Evolutionary conservation across 1,140 invertebrate genomes (phyloP).

Genomic region (Latrodectus geometricus): DNA sequence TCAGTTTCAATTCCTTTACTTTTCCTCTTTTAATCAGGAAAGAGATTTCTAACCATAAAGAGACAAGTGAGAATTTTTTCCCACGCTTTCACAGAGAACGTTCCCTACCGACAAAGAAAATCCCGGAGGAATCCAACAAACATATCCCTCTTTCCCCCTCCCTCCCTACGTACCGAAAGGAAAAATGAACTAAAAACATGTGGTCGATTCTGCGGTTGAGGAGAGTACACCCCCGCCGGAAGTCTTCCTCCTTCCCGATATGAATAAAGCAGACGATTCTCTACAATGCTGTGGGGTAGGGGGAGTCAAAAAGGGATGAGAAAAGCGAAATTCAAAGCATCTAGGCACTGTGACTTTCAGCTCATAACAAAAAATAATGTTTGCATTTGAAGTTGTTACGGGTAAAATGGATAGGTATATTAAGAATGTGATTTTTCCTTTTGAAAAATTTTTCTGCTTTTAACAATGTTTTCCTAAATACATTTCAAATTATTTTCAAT

Average conservation of each 20-base stretch:
- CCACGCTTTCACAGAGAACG: conserved; percentile 23
- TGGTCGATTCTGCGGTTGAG: conserved; percentile 28
- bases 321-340: too few relatives aligned
- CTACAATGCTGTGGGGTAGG: not conserved
- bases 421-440: too few relatives aligned
- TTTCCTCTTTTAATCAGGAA: not conserved
- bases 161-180: not conserved
- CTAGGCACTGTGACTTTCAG: not conserved
- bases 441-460: too few relatives aligned
- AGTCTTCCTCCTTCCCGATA: not conserved
- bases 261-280: not conserved
- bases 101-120: conserved; percentile 33
- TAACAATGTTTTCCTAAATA: too few relatives aligned
- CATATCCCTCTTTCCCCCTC: not conserved
- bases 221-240: conserved; percentile 4
- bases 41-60: not conserved
- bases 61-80: conserved; percentile 33
- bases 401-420: not conserved
- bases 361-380: not conserved
- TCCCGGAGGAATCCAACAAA: not conserved
- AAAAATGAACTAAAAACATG: conserved; percentile 19
- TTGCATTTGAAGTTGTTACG: not conserved
- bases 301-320: not conserved
- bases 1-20: too few relatives aligned
- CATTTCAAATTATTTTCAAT: too few relatives aligned